Conservation (phyloP, 2,113 vertebrate genomes). For the Malurus elegans region DNA sequence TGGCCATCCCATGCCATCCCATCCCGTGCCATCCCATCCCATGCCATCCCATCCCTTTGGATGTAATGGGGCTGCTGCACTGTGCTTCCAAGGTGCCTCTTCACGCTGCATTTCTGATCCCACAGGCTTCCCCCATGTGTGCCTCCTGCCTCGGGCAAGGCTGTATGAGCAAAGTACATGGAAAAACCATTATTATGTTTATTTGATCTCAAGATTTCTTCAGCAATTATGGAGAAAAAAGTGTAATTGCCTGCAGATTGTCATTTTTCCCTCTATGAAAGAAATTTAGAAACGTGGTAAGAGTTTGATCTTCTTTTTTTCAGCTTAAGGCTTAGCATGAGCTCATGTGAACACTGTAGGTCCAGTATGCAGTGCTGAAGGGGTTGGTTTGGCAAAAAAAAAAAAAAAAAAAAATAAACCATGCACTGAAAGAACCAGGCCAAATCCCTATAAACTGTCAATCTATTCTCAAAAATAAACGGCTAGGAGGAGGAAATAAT, state of each 20-base stretch:
- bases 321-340: neutral
- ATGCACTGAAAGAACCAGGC: neutral
- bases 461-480: neutral
- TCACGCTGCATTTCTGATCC: neutral
- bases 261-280: neutral
- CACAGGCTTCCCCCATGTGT: rapidly evolving
- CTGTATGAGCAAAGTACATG: neutral
- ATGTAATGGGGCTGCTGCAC: neutral
- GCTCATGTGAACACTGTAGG: rapidly evolving
- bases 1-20: neutral
- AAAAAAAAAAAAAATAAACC: neutral
- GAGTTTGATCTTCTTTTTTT: neutral
- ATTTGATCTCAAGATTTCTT: neutral
- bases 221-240: neutral
- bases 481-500: neutral
- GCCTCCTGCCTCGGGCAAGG: rapidly evolving
- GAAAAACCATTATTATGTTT: rapidly evolving
- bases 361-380: neutral
- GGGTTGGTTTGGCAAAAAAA: neutral
- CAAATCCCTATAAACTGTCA: neutral
- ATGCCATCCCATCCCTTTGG: neutral
- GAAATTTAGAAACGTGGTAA: neutral
- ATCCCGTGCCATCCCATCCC: neutral
- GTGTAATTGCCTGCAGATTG: neutral
- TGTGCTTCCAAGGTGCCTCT: neutral